A percentile compares a stretch with the other conserved stretches of the same genome.
phyloP scores from a whole-genome alignment of 2,888 invertebrate species.

The Lasioglossum pauxillum region DNA sequence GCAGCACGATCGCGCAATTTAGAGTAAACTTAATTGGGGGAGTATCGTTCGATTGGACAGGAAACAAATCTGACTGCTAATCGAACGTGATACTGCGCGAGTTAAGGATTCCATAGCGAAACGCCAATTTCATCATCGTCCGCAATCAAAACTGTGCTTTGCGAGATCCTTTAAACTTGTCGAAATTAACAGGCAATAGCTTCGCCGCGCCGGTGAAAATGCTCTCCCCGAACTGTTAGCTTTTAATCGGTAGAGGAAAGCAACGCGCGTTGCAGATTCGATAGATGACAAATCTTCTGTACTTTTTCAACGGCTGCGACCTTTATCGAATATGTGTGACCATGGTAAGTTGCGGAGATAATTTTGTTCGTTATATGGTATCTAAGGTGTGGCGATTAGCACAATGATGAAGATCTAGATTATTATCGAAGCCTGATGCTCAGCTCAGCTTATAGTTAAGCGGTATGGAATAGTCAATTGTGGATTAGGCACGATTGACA shows the following conservation, averaged over 20 bases:
- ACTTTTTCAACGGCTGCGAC: background rate
- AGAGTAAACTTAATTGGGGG: slow-evolving; percentile 83
- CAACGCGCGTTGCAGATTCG: background rate
- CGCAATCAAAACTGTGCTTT: background rate
- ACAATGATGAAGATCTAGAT: background rate
- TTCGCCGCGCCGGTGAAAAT: background rate
- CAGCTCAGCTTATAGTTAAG: background rate
- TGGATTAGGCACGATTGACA: slow-evolving; percentile 15
- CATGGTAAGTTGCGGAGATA: background rate
- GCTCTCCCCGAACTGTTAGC: background rate
- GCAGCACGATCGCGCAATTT: slow-evolving; percentile 75
- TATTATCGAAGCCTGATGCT: background rate
- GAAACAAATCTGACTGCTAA: slow-evolving; percentile 50
- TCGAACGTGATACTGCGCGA: slow-evolving; percentile 46
- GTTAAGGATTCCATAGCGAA: slow-evolving; percentile 23
- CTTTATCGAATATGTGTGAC: background rate
- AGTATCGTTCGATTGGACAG: slow-evolving; percentile 74
- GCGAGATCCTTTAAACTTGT: background rate
- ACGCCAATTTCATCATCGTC: slow-evolving; percentile 17
- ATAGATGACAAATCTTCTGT: background rate
- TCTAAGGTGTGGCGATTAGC: background rate
- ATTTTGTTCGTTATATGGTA: background rate
- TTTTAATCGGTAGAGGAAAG: background rate
- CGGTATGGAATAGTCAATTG: background rate
- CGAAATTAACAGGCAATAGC: background rate